Evolutionary conservation across 1,140 invertebrate species (phyloP), one percentile per base, ranked within the genome.

Genomic region (Probaryconus sp.): DNA sequence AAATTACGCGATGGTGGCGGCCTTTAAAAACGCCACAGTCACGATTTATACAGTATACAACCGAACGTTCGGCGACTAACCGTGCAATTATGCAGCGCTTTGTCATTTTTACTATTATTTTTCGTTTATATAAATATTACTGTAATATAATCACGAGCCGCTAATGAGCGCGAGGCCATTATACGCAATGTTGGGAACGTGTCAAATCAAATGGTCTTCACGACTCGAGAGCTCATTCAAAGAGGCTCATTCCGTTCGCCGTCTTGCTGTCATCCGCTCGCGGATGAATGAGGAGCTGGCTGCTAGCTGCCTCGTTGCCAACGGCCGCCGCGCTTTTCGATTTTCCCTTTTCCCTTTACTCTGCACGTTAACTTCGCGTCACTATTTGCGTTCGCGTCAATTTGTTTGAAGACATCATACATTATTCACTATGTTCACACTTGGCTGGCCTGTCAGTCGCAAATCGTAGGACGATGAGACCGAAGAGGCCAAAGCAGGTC

Each of bases 351-450:
- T n/a, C n/a, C n/a, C n/a, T n/a, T n/a, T n/a, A n/a, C n/a, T n/a
- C 31, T n/a, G n/a, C n/a, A 60, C 16, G 35, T 18, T 18, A 31
- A 51, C 26, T 43, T 10, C 24, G 37, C 65, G 18, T 69, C 65
- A 61, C 56, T 70, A 70, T 70, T 70, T 70, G 67, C 38, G 48
- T 14, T 63, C 56, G 56, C 50, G 56, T 70, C 67, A 70, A 63
- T 70, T 70, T 70, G 50, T 70, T 63, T 53, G 56, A 70, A 70
- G 56, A 63, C 67, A 50, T 50, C 58, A 50, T 42, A 42, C 67
- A 63, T 70, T 70, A 70, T 63, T 53, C 67, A 63, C 48, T 37
- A 48, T 6, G 42, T 70, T 35, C 31, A 13, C 31, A 35, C 31
- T 35, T 13, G n/a, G 31, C 6, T 13, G 31, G 31, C 7, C 31